These are phyloP conservation scores for Formica exsecta DNA, from an alignment of 1,140 invertebrate genomes.

Conservation along the genomic window DNA sequence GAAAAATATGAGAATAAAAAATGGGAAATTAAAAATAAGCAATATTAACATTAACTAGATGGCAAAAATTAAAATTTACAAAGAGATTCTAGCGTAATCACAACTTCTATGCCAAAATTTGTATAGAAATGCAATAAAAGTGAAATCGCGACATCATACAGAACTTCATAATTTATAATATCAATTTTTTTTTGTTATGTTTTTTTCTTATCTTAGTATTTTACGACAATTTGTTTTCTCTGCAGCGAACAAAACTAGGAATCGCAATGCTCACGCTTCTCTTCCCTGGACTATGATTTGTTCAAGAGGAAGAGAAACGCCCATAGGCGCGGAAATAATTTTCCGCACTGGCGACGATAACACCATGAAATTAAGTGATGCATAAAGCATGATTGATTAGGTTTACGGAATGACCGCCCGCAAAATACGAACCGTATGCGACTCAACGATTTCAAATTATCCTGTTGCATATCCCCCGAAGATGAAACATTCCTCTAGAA, in stretches of 20 bases:
- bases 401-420: slow-evolving; percentile 28
- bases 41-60: neutral
- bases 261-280: slow-evolving; percentile 31
- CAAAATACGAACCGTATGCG: slow-evolving; percentile 45
- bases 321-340: slow-evolving; percentile 62
- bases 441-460: slow-evolving; percentile 50
- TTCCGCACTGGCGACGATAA: slow-evolving; percentile 61
- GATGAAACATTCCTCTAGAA: slow-evolving; percentile 48
- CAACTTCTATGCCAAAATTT: neutral
- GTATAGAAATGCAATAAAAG: neutral
- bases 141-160: neutral
- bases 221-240: neutral
- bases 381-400: slow-evolving; percentile 65
- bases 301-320: slow-evolving; percentile 33
- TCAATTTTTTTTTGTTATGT: neutral
- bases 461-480: slow-evolving; percentile 29
- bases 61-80: neutral
- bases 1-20: neutral
- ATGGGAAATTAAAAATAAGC: neutral
- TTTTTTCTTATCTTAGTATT: neutral
- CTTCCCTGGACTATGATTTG: slow-evolving; percentile 25
- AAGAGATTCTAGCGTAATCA: neutral
- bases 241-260: neutral
- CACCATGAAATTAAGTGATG: slow-evolving; percentile 60
- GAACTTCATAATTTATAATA: slow-evolving; percentile 1